Percentiles rank a stretch among this genome's conserved stretches.
phyloP scores from a whole-genome alignment of 2,797 vertebrate genomes.

The Lerista edwardsae region DNA sequence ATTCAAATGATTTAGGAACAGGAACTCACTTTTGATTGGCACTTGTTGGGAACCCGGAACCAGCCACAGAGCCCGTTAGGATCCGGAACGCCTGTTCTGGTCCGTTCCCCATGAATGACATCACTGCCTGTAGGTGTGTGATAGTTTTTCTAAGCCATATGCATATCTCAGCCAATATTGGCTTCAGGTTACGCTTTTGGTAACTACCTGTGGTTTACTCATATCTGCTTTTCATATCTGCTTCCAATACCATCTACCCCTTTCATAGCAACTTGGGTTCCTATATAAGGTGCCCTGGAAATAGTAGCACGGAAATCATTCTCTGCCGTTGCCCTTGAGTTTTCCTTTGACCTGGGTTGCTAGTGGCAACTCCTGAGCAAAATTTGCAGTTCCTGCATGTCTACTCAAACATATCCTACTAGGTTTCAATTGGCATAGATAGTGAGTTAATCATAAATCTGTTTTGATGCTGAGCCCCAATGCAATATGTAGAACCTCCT shows the following conservation, averaged over 20 bases:
- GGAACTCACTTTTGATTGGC: no score
- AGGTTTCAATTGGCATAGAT: conserved; percentile 14
- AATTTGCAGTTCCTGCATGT: conserved; percentile 16
- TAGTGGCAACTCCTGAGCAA: background rate
- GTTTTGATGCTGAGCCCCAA: background rate
- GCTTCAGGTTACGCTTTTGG: conserved; percentile 36
- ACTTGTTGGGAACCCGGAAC: no score
- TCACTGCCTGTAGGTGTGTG: conserved; percentile 42
- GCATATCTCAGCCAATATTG: conserved; percentile 27
- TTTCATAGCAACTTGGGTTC: conserved; percentile 19
- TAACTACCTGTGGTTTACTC: conserved; percentile 31
- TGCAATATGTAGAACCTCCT: background rate
- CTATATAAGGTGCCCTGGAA: conserved; percentile 18
- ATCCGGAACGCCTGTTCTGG: no score
- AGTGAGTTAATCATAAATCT: background rate
- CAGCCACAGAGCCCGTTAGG: no score
- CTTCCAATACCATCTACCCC: background rate
- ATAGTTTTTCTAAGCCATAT: conserved; percentile 27
- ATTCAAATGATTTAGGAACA: no score
- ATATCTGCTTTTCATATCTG: background rate
- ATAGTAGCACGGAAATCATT: background rate
- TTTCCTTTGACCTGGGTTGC: background rate
- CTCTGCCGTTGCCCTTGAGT: background rate
- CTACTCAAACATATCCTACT: background rate
- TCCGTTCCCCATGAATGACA: no score